Evolutionary conservation across 2,113 vertebrate genomes (phyloP).

Genomic region (Ictalurus furcatus): DNA sequence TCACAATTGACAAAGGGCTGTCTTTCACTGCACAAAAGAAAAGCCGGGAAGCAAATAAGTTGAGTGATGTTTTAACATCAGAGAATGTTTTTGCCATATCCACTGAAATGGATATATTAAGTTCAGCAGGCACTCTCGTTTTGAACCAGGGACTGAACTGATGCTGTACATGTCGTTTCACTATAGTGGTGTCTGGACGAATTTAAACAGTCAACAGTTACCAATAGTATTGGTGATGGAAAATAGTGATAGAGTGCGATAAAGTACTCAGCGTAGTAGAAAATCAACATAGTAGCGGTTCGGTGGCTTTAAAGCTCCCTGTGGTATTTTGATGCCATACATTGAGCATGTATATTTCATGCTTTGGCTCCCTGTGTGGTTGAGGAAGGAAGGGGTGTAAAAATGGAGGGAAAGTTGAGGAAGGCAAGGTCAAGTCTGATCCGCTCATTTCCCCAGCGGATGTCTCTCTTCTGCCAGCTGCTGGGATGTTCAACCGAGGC

Average conservation of each 20-base stretch:
- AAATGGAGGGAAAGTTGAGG: constrained; percentile 43
- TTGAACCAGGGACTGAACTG: constrained; percentile 42
- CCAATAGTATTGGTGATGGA: constrained; percentile 25
- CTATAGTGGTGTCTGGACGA: constrained; percentile 29
- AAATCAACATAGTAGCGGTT: background rate
- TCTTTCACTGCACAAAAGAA: constrained; percentile 28
- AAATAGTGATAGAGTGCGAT: background rate
- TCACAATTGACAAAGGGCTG: constrained; percentile 24
- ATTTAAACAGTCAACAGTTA: constrained; percentile 45
- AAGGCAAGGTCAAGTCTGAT: constrained; percentile 61
- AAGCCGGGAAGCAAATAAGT: constrained; percentile 23
- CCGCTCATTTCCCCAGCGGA: constrained; percentile 43
- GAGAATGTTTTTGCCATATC: constrained; percentile 40
- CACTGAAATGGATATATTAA: constrained; percentile 47
- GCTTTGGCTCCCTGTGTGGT: background rate
- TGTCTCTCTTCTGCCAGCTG: constrained; percentile 67
- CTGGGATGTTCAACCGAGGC: constrained; percentile 51
- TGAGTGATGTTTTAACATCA: constrained; percentile 57
- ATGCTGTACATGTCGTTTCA: background rate
- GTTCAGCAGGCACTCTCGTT: constrained; percentile 58
- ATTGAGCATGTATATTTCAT: constrained; percentile 32
- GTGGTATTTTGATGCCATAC: constrained; percentile 1
- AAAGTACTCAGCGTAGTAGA: background rate
- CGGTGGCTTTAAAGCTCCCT: background rate
- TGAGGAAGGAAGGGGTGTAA: constrained; percentile 14